Evolutionary conservation across 2,797 vertebrate species (phyloP), one percentile per base, ranked within the genome.

Genomic region (Bucorvus abyssinicus): DNA sequence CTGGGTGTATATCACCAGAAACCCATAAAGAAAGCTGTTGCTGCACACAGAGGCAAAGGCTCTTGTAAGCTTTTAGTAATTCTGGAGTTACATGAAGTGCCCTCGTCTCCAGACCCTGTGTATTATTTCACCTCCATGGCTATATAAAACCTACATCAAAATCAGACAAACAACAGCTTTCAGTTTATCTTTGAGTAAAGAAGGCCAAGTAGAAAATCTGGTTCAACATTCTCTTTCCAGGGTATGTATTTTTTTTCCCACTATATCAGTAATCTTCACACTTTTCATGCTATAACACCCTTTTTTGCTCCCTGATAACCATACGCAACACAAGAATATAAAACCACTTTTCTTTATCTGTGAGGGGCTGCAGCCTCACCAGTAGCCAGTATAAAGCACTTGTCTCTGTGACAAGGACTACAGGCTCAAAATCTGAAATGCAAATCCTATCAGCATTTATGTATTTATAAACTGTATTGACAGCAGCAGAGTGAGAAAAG

Each of bases 391-490:
- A 78, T 44, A 84, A 90, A 91, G 55, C n/a, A 93, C 49, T 24
- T 67, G 20, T 82, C 84, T 45, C 38, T 7, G 2, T 70, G 63
- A 80, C 22, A 94, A 82, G 36, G 45, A 76, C 52, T 40, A 74
- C 4, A 80, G 32, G 12, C 38, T 57, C 29, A 79, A 83, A 86
- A 87, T 64, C 57, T 83, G 52, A 85, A 76, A 73, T 56, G 57
- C 47, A 92, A 71, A 63, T 95, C 86, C 87, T 76, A 79, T 11
- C 14, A 59, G 8, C 47, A 67, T 36, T 69, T 38, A 8, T 61
- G 34, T 86, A 92, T 82, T 95, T 78, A 49, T 40, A 89, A 94
- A 70, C 34, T 94, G 22, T 26, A 80, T 14, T 75, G 45, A 44
- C n/a, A 92, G 42, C 32, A 91, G 21, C 27, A 89, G 61, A 87